Evolutionary conservation across 2,888 invertebrate species (phyloP), one percentile per base, ranked within the genome.

Genomic region (Hoplodrina blanda): DNA sequence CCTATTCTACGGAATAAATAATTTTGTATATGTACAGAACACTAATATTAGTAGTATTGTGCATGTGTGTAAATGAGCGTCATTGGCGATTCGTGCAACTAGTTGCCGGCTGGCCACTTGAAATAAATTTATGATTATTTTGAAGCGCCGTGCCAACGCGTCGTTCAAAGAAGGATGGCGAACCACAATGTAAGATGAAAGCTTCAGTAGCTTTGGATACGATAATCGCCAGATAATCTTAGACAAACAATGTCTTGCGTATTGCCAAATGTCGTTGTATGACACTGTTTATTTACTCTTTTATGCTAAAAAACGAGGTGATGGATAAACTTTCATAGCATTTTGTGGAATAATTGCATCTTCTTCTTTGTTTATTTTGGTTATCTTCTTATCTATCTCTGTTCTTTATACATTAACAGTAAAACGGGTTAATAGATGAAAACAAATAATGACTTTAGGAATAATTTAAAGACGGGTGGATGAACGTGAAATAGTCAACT

Each of bases 101-200:
- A 83, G 83, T 84, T 77, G 83, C 83, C 76, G 84, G 82, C 82
- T 81, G 76, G 85, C 84, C 85, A 91, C 91, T 91, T 89, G 88
- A 92, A 92, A 92, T 92, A 92, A 91, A 91, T 92, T 92, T 92
- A 92, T 91, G 92, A 91, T 91, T 92, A 93, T 92, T 92, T 92
- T 91, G 92, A 91, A 91, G 91, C 87, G 86, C 84, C 79, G 87
- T 91, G 90, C 91, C 91, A 91, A 93, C 90, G 89, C 88, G 87
- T 85, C 88, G 90, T 88, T 91, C 86, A 85, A 84, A 88, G 90
- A 91, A 91, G 90, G 87, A 91, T 89, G 87, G 70, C 68, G 78
- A 73, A 79, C 84, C 61, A 61, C 72, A 76, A 86, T 81, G 73
- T 73, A 69, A 53, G 66, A 83, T 73, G 50, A 62, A 80, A 71